Percentiles rank a stretch among this genome's conserved stretches.
These are phyloP conservation scores for Channa striata DNA, from an alignment of 2,797 vertebrate genomes.

Conservation along the genomic window DNA sequence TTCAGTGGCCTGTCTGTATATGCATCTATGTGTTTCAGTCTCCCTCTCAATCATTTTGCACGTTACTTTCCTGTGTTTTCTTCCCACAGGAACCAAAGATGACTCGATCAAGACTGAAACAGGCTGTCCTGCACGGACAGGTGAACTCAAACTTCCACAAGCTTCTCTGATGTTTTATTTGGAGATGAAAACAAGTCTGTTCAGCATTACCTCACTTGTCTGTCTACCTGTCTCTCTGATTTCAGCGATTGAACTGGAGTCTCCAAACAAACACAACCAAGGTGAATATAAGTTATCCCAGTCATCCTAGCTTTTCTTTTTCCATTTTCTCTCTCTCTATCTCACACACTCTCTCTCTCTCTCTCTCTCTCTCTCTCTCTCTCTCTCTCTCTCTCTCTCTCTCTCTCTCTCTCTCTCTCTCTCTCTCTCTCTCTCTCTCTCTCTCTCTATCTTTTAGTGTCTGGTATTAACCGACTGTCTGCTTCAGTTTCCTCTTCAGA, in stretches of 20 bases:
- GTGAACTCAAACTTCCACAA: constrained; percentile 72
- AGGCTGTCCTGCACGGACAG: constrained; percentile 93
- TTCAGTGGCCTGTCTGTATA: background rate
- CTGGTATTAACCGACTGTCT: no score
- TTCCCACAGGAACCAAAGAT: constrained; percentile 93
- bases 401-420: constrained; percentile 13
- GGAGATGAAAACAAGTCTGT: background rate
- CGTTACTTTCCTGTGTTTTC: background rate
- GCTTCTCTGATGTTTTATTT: constrained; percentile 3
- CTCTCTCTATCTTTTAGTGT: background rate
- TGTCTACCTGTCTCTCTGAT: constrained; percentile 8
- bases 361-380: background rate
- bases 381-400: background rate
- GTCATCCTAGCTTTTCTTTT: no score
- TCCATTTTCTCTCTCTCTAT: background rate
- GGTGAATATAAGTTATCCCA: constrained; percentile 29
- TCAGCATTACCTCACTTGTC: background rate
- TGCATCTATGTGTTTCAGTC: background rate
- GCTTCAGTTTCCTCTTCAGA: no score
- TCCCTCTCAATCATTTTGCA: background rate
- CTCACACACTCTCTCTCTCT: background rate
- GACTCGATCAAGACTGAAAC: constrained; percentile 95
- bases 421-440: background rate
- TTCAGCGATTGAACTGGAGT: constrained; percentile 76
- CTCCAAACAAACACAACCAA: constrained; percentile 36